Evolutionary conservation across 2,113 vertebrate genomes (phyloP).

Genomic region (Corythornis madagascariensis): DNA sequence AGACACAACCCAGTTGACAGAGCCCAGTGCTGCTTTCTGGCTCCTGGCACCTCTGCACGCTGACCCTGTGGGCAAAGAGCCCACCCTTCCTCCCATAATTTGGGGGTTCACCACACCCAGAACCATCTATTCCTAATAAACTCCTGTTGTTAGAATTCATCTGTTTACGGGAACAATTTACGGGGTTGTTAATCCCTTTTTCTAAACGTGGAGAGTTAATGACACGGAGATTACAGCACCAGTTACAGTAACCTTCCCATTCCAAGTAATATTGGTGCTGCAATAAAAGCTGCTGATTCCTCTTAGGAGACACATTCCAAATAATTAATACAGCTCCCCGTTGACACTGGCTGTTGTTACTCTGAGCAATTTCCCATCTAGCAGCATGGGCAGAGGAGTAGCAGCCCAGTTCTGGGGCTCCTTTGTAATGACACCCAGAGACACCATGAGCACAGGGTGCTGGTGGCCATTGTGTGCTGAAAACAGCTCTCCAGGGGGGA

Average conservation of each 20-base stretch:
- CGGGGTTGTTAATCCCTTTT: constrained; percentile 75
- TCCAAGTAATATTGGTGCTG: constrained; percentile 76
- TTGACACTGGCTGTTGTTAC: constrained; percentile 71
- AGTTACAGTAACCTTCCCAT: constrained; percentile 75
- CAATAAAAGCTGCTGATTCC: constrained; percentile 77
- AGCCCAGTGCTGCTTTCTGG: not conserved
- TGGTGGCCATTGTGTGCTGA: constrained; percentile 43
- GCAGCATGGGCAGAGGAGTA: constrained; percentile 38
- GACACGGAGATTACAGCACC: constrained; percentile 78
- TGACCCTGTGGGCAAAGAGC: too few species aligned
- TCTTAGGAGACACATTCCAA: constrained; percentile 82
- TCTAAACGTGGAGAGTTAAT: constrained; percentile 80
- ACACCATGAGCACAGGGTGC: constrained; percentile 21
- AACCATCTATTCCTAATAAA: constrained; percentile 57
- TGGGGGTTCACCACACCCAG: not conserved
- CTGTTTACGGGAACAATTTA: constrained; percentile 71
- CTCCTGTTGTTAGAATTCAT: constrained; percentile 60
- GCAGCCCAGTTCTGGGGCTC: not conserved
- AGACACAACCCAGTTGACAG: not conserved
- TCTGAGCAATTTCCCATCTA: constrained; percentile 66
- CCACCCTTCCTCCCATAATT: not conserved
- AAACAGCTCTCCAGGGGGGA: constrained; percentile 39
- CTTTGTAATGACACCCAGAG: constrained; percentile 68
- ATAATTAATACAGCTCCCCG: constrained; percentile 82
- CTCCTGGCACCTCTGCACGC: too few species aligned